Evolutionary conservation across 1,140 invertebrate species (phyloP), one percentile per base, ranked within the genome.

Genomic region (Cyclargus thomasi): DNA sequence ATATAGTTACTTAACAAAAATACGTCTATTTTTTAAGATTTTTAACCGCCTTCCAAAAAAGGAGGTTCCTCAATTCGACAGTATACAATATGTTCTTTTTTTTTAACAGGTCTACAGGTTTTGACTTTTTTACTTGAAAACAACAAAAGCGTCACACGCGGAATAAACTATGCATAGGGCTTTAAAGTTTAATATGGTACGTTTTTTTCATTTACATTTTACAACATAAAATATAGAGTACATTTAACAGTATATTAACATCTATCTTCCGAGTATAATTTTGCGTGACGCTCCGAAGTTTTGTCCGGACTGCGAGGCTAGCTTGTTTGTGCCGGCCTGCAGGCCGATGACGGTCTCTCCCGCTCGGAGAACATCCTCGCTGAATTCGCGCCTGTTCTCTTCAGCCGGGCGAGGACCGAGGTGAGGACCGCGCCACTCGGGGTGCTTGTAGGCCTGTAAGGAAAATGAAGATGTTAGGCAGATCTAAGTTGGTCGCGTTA

Each of bases 321-420:
- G 94, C 79, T 97, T 97, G 92, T 98, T 98, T 64, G 94, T 95
- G 59, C 98, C 97, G 65, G 97, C 97, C 88, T 99, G 97, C 0
- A 99, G 93, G 70, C 97, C 97, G 73, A 99, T 97, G 18, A 98
- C 93, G 0, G 93, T 91, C 79, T 98, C 93, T 1, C 97, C 97
- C 59, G 97, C 96, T 16, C 94, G 92, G 18, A 98, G 89, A 78
- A 97, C 95, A 77, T 97, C 96, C 74, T 98, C 96, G 0, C 95
- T 95, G 90, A 98, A 99, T 11, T 98, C 95, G 22, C 97, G 93
- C 78, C 95, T 95, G 90, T 97, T 95, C 81, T 97, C 96, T 67
- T 98, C 96, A 17, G 96, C 85, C 4, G 97, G 96, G 77, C 94
- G 95, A 0, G 97, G 96, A 69, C 97, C 97, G 29, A 98, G 91